These are phyloP conservation scores for Caenorhabditis sp. DNA, from an alignment of 2,888 invertebrate species.

Conservation along the genomic window DNA sequence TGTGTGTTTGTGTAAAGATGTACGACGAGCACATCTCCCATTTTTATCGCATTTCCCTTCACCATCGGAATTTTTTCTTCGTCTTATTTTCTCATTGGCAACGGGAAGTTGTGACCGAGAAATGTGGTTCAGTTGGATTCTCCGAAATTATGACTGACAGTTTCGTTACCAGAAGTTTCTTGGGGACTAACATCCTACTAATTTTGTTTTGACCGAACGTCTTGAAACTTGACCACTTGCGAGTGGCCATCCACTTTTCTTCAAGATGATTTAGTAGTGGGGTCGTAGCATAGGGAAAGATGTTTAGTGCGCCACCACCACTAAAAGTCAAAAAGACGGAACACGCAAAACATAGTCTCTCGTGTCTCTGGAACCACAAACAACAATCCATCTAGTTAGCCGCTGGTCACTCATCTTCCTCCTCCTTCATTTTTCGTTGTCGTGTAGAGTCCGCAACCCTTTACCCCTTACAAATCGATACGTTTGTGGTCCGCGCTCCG, in stretches of 20 bases:
- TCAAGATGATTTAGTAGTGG: slow-evolving; percentile 19
- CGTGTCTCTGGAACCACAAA: slow-evolving; percentile 36
- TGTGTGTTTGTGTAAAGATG: slow-evolving; percentile 42
- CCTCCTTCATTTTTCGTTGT: slow-evolving; percentile 51
- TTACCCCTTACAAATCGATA: slow-evolving; percentile 55
- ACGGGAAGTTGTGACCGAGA: too few relatives aligned
- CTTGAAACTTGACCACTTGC: background rate
- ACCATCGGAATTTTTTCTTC: slow-evolving; percentile 3
- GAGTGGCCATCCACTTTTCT: background rate
- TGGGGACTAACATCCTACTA: background rate
- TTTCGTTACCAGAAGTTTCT: background rate
- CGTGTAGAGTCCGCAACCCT: slow-evolving; percentile 41
- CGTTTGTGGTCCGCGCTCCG: slow-evolving; percentile 16
- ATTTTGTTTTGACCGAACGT: background rate
- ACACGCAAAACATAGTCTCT: slow-evolving; percentile 49
- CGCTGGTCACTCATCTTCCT: slow-evolving; percentile 58
- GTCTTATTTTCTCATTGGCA: slow-evolving; percentile 13
- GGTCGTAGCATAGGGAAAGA: slow-evolving; percentile 16
- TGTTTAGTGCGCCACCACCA: slow-evolving; percentile 20
- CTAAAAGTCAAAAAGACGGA: slow-evolving; percentile 29
- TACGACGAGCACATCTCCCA: slow-evolving; percentile 36
- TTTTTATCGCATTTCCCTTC: slow-evolving; percentile 41
- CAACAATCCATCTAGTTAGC: slow-evolving; percentile 64
- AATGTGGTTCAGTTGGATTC: too few relatives aligned
- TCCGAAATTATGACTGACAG: too few relatives aligned